A percentile compares a stretch with the other conserved stretches of the same genome.
Conservation (phyloP, 2,113 vertebrate species). For the Equus przewalskii region DNA sequence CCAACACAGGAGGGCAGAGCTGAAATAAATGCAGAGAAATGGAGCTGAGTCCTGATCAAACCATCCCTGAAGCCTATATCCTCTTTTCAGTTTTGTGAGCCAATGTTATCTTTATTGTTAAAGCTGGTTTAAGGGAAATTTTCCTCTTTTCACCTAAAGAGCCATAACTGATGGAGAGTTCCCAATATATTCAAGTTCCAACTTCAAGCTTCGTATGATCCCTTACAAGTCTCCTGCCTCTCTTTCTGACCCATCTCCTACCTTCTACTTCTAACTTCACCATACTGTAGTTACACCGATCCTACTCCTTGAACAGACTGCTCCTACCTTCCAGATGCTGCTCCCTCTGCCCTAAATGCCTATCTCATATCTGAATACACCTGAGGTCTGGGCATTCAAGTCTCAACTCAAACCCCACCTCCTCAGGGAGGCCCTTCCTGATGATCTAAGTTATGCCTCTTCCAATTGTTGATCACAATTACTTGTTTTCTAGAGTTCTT, state of each 20-base stretch:
- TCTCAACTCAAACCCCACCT: background rate
- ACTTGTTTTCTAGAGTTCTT: constrained; percentile 7
- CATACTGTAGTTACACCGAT: background rate
- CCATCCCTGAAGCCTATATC: background rate
- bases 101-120: background rate
- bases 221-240: background rate
- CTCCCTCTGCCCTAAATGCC: background rate
- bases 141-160: background rate
- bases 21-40: background rate
- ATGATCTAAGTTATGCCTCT: background rate
- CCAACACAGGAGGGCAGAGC: background rate
- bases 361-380: background rate
- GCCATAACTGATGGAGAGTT: background rate
- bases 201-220: background rate
- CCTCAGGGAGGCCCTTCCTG: background rate
- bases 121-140: background rate
- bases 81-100: background rate
- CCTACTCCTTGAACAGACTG: background rate
- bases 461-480: background rate
- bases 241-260: background rate
- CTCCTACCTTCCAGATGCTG: background rate
- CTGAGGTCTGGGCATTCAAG: background rate
- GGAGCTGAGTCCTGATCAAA: background rate
- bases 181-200: background rate
- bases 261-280: background rate